Evolutionary conservation across 2,888 invertebrate genomes (phyloP), one percentile per base, ranked within the genome.

Genomic region (Arge pagana): DNA sequence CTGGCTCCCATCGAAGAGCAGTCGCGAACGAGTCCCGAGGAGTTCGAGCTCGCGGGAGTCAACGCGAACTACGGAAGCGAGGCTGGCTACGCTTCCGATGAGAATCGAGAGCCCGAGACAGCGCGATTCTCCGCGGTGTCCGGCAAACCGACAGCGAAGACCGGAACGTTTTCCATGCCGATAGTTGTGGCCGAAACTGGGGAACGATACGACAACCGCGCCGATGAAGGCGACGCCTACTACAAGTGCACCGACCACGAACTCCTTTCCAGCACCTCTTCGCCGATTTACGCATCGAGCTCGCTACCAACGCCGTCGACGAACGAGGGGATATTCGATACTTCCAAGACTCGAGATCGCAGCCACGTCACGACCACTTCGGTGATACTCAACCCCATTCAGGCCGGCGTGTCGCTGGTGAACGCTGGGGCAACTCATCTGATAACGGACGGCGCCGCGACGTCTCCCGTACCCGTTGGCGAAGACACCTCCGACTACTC

Each of bases 151-250:
- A 8, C 33, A n/a, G 23, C 4, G 11, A 13, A 18, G 8, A 3
- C 7, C 16, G 24, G 6, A 30, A 16, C 18, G 30, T 30, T 49
- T 31, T 4, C 51, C 45, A 68, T 71, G 10, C 76, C 76, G 5
- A 76, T 75, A 11, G 63, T 76, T 1, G 75, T 76, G 0, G 64
- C 70, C 1, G 75, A 76, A 35, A 23, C 35, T 1, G 16, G 23
- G 3, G 19, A 37, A 2, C 40, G 53, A 19, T 50, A 59, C 15
- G 63, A 50, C 18, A 57, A 53, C 48, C 42, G 21, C n/a, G n/a
- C n/a, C n/a, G n/a, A n/a, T n/a, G n/a, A n/a, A n/a, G n/a, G n/a
- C 40, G 65, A 64, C 26, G 60, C 64, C 40, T 61, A 59, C 11
- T 61, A 61, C 41, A 57, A 60, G 18, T 67, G 63, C 45, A 59